Percentiles rank a stretch among this genome's conserved stretches.
Conservation (phyloP, 2,888 invertebrate genomes). For the Iphiclides podalirius region DNA sequence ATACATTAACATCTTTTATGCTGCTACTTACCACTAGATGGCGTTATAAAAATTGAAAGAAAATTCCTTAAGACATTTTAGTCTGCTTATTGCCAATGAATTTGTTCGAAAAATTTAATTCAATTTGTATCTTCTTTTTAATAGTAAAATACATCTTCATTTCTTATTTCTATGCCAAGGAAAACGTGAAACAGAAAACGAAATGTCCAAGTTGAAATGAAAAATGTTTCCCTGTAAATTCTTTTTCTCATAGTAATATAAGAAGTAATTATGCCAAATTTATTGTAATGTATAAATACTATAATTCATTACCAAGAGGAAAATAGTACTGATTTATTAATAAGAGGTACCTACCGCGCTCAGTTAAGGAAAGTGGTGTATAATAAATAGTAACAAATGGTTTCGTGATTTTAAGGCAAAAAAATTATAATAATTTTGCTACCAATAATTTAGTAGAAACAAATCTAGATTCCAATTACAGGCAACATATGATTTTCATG, state of each 20-base stretch:
- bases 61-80: not conserved
- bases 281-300: no score
- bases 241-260: no score
- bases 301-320: no score
- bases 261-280: no score
- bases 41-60: slow-evolving; percentile 15
- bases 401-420: not conserved
- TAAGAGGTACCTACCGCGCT: no score
- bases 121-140: not conserved
- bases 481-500: not conserved
- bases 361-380: no score
- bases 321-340: no score
- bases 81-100: not conserved
- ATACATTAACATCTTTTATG: not conserved
- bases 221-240: no score
- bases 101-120: not conserved
- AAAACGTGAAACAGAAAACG: no score
- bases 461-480: not conserved
- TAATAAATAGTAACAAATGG: not conserved
- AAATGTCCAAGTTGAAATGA: no score
- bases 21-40: slow-evolving; percentile 30
- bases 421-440: not conserved
- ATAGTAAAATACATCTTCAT: not conserved
- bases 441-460: not conserved
- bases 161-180: no score